These are phyloP conservation scores for Sebastes fasciatus DNA, from an alignment of 2,113 vertebrate genomes.

Conservation along the genomic window DNA sequence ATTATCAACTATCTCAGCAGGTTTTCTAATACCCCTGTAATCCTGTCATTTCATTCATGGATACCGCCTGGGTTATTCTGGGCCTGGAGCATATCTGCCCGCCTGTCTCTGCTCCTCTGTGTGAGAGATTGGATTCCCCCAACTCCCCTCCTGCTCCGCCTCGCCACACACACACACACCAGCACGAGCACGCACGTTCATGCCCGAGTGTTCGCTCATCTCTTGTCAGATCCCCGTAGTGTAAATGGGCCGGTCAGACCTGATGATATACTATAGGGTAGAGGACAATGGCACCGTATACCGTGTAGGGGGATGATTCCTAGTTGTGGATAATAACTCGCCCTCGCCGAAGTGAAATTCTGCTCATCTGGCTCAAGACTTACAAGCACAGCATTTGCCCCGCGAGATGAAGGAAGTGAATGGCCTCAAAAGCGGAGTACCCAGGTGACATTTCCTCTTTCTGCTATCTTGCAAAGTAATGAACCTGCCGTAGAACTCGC, in stretches of 20 bases:
- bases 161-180: conserved; percentile 31
- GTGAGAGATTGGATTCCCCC: conserved; percentile 83
- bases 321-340: conserved; percentile 57
- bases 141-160: conserved; percentile 46
- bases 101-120: conserved; percentile 81
- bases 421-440: conserved; percentile 18
- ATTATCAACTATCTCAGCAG: conserved; percentile 84
- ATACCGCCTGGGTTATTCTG: conserved; percentile 77
- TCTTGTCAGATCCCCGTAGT: conserved; percentile 54
- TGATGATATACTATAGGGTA: conserved; percentile 58
- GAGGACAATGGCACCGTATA: conserved; percentile 32
- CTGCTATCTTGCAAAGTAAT: conserved; percentile 53
- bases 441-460: conserved; percentile 50
- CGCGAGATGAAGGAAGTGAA: conserved; percentile 29
- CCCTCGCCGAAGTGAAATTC: conserved; percentile 54
- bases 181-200: conserved; percentile 8
- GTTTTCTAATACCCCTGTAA: conserved; percentile 84
- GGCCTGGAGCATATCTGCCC: conserved; percentile 74
- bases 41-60: conserved; percentile 85
- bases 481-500: conserved; percentile 42
- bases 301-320: conserved; percentile 40
- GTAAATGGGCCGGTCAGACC: conserved; percentile 65
- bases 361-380: conserved; percentile 45
- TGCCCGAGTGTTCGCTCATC: conserved; percentile 36
- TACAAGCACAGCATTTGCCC: conserved; percentile 59